Evolutionary conservation across 1,140 invertebrate species (phyloP), one percentile per base, ranked within the genome.

Genomic region (Drosophila nasuta): DNA sequence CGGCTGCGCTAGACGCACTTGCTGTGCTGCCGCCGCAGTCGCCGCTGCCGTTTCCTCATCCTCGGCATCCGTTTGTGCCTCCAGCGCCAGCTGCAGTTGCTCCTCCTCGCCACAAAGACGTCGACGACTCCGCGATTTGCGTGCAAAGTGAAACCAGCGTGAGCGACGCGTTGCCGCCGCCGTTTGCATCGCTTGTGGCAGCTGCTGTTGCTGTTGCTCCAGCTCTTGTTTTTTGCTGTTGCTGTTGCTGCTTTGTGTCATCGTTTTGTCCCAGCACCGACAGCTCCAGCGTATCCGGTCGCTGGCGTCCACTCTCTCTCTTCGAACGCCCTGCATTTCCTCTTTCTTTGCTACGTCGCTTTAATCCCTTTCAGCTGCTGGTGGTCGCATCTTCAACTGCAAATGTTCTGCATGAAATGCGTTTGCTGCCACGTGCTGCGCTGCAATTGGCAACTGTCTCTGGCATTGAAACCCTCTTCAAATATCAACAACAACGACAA

Each of bases 221-320:
- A 46, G 52, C 20, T 13, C 15, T 33, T 11, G 20, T 3, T 20
- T 20, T 11, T n/a, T n/a, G n/a, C n/a, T n/a, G n/a, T n/a, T 49
- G 11, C 11, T 11, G 5, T 11, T 49, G 51, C 15, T 51, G 58
- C 13, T 11, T 33, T 41, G n/a, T 13, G 7, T 20, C n/a, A 52
- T 25, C 13, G n/a, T 28, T 38, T 64, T 73, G 20, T 5, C 43
- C 81, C 33, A 92, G 68, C 51, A 91, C 91, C 5, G 80, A 72
- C 74, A 92, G 56, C 59, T 91, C 91, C 70, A 92, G 59, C 3
- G 81, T 91, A 54, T 92, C 91, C 11, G 91, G 91, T 51, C 90
- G 82, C 54, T 81, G 90, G 41, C 86, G 86, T 45, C 75, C 46
- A 25, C 70, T 77, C 73, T 73, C 73, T 73, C 72, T 69, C 43